Percentiles rank a stretch among this genome's conserved stretches.
Evolutionary conservation across 2,888 invertebrate species (phyloP).

Genomic region (Drosophila buzzatii): DNA sequence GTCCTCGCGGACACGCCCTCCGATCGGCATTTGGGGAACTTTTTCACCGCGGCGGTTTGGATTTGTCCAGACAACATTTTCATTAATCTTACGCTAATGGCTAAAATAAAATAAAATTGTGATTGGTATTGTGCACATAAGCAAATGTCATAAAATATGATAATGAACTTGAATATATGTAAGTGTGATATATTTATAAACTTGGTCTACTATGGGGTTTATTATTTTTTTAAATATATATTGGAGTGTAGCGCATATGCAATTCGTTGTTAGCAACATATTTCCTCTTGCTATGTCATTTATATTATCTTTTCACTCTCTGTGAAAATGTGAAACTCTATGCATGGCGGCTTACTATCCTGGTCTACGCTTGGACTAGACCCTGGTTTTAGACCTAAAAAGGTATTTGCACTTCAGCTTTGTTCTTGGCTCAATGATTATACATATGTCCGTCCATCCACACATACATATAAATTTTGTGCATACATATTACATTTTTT

Average conservation of each 20-base stretch:
- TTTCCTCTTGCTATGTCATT: neutral
- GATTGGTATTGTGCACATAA: constrained; percentile 1
- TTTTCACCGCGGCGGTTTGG: constrained; percentile 11
- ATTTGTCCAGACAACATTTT: constrained; percentile 19
- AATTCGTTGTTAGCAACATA: constrained; percentile 15
- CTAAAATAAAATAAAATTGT: constrained; percentile 10
- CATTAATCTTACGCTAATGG: constrained; percentile 18
- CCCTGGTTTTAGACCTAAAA: constrained; percentile 16
- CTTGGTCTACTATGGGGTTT: neutral
- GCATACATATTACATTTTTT: constrained; percentile 1
- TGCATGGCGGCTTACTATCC: constrained; percentile 59
- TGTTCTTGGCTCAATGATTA: constrained; percentile 42
- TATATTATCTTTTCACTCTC: constrained; percentile 21
- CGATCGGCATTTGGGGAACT: constrained; percentile 48
- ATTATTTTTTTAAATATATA: neutral
- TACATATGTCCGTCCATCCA: constrained; percentile 8
- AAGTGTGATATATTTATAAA: neutral
- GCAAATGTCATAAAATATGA: neutral
- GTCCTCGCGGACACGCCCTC: constrained; percentile 33
- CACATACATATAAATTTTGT: neutral
- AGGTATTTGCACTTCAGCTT: constrained; percentile 27
- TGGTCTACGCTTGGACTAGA: constrained; percentile 22
- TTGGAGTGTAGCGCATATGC: constrained; percentile 23
- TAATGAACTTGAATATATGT: neutral
- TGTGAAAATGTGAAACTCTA: constrained; percentile 64